Conservation (phyloP, 2,888 invertebrate genomes). For the Amphipyra berbera region DNA sequence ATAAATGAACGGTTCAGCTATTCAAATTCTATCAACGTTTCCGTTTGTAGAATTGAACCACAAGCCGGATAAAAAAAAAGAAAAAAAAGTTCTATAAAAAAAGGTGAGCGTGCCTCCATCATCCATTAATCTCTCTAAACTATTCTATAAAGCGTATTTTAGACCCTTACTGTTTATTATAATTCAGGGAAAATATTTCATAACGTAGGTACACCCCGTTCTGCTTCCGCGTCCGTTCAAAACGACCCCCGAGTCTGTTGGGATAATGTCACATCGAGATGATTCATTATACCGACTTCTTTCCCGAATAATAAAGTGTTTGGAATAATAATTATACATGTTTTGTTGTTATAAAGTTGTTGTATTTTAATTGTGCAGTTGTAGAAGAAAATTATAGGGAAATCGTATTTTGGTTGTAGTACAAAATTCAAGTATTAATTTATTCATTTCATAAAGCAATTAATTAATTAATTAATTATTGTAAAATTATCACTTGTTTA, state of each 20-base stretch:
- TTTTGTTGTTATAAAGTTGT: constrained; percentile 7
- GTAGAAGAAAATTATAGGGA: too few species aligned
- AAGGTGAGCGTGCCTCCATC: too few species aligned
- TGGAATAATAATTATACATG: constrained; percentile 26
- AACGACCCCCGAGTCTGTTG: constrained; percentile 6
- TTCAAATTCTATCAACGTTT: too few species aligned
- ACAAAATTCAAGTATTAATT: neutral
- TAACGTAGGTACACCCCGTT: constrained; percentile 23
- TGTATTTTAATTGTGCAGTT: constrained; percentile 15
- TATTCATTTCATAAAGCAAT: too few species aligned
- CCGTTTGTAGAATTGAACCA: too few species aligned
- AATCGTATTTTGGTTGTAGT: too few species aligned
- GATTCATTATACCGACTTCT: constrained; percentile 37
- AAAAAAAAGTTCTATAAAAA: too few species aligned
- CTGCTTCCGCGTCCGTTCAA: constrained; percentile 28
- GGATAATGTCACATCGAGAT: constrained; percentile 16
- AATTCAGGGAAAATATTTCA: constrained; percentile 7
- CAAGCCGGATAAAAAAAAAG: too few species aligned
- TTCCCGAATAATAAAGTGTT: constrained; percentile 23
- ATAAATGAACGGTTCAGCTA: too few species aligned
- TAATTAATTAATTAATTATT: too few species aligned
- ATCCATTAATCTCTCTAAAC: too few species aligned
- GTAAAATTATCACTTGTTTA: too few species aligned
- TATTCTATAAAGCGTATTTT: neutral
- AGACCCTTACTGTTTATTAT: neutral